phyloP scores from a whole-genome alignment of 2,888 invertebrate species.

The Tineola bisselliella region DNA sequence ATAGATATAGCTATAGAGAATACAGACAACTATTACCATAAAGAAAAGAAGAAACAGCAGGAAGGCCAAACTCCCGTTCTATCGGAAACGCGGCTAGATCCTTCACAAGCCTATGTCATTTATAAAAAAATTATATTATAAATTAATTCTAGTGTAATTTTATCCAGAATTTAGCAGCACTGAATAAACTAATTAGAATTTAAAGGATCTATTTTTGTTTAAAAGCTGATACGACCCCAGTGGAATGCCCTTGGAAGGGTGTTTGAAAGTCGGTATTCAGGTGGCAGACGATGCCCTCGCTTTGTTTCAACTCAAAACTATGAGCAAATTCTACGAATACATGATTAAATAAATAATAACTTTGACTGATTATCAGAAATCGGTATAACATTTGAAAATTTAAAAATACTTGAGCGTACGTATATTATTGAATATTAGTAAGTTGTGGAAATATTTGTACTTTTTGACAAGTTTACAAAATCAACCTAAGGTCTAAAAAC shows the following conservation, averaged over 20 bases:
- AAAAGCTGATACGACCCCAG: not conserved
- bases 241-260: conserved; percentile 12
- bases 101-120: no score
- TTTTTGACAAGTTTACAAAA: not conserved
- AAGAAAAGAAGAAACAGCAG: no score
- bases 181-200: not conserved
- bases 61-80: no score
- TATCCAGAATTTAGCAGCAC: not conserved
- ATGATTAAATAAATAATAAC: not conserved
- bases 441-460: not conserved
- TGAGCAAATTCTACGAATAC: not conserved
- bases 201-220: conserved; percentile 1
- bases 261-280: conserved; percentile 12
- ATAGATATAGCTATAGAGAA: no score
- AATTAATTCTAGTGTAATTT: no score
- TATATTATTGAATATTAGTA: not conserved
- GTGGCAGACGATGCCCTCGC: conserved; percentile 13
- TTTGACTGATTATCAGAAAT: not conserved
- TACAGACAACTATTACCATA: no score
- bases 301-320: conserved; percentile 4
- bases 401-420: not conserved
- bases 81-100: no score
- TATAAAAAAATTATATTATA: no score
- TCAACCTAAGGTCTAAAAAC: not conserved
- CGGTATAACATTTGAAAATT: not conserved